These are phyloP conservation scores for Mionectes olivaceus DNA, from an alignment of 2,797 vertebrate genomes.

Conservation along the genomic window DNA sequence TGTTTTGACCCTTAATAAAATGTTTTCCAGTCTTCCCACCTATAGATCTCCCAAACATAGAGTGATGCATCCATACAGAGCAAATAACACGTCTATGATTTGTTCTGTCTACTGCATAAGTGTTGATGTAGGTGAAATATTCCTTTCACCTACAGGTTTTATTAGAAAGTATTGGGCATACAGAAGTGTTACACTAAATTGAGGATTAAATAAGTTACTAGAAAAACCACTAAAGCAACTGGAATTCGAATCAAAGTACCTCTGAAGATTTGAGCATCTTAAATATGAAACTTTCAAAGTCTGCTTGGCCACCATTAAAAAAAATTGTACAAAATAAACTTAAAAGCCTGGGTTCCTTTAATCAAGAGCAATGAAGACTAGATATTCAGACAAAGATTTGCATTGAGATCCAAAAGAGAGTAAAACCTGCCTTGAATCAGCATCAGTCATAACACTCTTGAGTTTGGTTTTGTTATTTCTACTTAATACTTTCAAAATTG, in stretches of 20 bases:
- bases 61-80: not conserved
- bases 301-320: not conserved
- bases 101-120: not conserved
- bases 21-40: not conserved
- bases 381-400: not conserved
- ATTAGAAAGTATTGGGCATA: not conserved
- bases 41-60: not conserved
- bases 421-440: not conserved
- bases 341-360: not conserved
- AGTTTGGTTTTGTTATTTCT: not conserved
- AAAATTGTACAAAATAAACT: not conserved
- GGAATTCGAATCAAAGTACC: not conserved
- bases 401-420: not conserved
- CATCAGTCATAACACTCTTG: not conserved
- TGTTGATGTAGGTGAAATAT: not conserved
- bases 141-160: not conserved
- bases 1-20: not conserved
- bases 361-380: not conserved
- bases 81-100: not conserved
- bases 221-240: not conserved
- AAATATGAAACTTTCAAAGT: not conserved
- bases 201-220: not conserved
- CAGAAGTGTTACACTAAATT: fast-evolving
- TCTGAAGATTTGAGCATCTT: not conserved
- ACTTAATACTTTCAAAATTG: not conserved